Base-by-base conservation (phyloP, 23 tunicate species). In the Diplosoma virens region DNA sequence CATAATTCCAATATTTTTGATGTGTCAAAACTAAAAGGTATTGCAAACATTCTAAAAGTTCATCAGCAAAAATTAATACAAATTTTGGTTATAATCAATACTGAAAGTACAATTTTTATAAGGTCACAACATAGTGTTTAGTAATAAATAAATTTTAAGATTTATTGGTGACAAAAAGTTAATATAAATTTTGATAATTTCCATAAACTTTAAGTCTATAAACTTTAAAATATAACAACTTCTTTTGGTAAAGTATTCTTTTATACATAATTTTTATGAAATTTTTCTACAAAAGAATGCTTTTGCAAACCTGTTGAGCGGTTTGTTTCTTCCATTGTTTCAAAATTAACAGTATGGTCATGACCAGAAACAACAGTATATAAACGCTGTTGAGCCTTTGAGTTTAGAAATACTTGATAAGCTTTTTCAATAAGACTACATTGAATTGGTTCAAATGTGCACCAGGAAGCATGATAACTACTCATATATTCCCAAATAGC, bases 401-500 rank as follows among this genome's bases (percentile, higher is more conserved):
- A 45, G n/a, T 68, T 21, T 61, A 22, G 3, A 48, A 47, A 72
- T 22, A 24, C 18, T 48, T 72, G 78, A 29, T 72, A 72, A 25
- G 78, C 60, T 4, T 47, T 24, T 34, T 72, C 78, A 24, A 72
- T 48, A 16, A 47, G 37, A 7, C 3, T 3, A 29, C 78, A 72
- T 3, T 24, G 34, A 2, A 3, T 17, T 27, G 78, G 60, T 1
- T 47, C 61, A 72, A 47, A 72, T 6, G 61, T 3, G 7, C 4
- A 1, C 78, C 78, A 72, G 6, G 55, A n/a, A 47, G 2, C 20
- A 48, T 47, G 2, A 25, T 11, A 4, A 14, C 25, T 33, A 47
- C 48, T 33, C 17, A 47, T 3, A 7, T 5, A 2, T 48, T 72
- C 78, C 78, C 78, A 72, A 47, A 72, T 61, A 9, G 48, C 78